Conservation (phyloP, 2,888 invertebrate species). For the Cosmopolites sordidus region DNA sequence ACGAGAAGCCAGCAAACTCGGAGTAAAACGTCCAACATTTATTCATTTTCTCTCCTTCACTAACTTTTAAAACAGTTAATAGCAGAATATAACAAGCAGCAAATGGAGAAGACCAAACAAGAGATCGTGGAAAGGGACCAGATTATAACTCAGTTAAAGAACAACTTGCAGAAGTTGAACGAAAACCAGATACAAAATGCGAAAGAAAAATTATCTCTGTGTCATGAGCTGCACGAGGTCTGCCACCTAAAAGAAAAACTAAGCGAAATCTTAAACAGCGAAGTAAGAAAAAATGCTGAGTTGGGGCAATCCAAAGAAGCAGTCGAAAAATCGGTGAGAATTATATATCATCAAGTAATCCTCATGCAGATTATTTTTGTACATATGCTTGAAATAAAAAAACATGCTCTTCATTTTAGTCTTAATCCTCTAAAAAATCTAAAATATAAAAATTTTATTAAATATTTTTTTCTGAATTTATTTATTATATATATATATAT, state of each 20-base stretch:
- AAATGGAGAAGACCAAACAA: conserved; percentile 41
- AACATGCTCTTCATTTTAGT: too few relatives aligned
- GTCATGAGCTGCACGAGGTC: conserved; percentile 42
- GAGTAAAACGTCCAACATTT: conserved; percentile 33
- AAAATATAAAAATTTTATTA: too few relatives aligned
- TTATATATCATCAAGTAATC: neutral
- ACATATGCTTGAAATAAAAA: too few relatives aligned
- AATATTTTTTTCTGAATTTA: too few relatives aligned
- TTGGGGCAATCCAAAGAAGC: conserved; percentile 38
- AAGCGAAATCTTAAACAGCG: conserved; percentile 36
- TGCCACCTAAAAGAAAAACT: conserved; percentile 41
- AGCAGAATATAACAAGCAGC: conserved; percentile 44
- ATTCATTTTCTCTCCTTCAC: neutral
- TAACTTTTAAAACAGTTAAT: conserved; percentile 34
- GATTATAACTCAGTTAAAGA: conserved; percentile 39
- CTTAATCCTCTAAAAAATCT: too few relatives aligned
- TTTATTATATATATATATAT: too few relatives aligned
- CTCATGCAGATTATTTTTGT: too few relatives aligned
- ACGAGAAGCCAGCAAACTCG: conserved; percentile 42
- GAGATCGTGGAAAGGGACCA: conserved; percentile 41
- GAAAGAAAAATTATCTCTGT: conserved; percentile 43
- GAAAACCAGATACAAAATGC: conserved; percentile 39
- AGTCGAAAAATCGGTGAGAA: conserved; percentile 32
- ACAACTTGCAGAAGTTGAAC: conserved; percentile 40
- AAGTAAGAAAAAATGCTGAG: conserved; percentile 37